Percentiles rank a stretch among this genome's conserved stretches.
phyloP scores from a whole-genome alignment of 2,797 vertebrate genomes.

The Liasis olivaceus region DNA sequence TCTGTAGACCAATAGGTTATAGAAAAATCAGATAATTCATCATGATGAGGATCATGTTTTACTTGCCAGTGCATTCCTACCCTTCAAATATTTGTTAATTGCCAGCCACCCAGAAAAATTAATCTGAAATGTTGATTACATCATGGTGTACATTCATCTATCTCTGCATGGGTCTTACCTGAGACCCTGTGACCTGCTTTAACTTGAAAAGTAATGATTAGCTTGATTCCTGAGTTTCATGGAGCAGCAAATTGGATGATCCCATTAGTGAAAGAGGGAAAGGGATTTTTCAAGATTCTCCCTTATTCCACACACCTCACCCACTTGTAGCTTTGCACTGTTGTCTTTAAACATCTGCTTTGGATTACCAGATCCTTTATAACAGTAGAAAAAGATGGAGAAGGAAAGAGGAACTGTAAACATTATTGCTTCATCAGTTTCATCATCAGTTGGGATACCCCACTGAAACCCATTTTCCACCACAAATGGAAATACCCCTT shows the following conservation, averaged over 20 bases:
- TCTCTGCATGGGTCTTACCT: not conserved
- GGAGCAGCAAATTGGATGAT: not conserved
- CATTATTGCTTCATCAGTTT: not conserved
- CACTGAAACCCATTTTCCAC: not conserved
- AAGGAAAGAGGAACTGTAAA: not conserved
- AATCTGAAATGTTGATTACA: not conserved
- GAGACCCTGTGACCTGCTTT: not conserved
- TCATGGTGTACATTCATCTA: not conserved
- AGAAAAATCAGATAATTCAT: not conserved
- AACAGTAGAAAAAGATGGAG: not conserved
- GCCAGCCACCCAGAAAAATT: not conserved
- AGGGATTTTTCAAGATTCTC: not conserved
- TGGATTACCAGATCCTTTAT: not conserved
- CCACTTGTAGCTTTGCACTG: not conserved
- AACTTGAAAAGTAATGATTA: not conserved
- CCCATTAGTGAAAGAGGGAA: not conserved
- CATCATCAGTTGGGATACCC: not conserved
- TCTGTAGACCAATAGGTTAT: not conserved
- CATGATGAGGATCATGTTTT: not conserved
- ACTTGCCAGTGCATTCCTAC: not conserved
- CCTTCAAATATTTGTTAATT: not conserved
- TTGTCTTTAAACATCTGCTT: not conserved
- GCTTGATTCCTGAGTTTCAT: not conserved
- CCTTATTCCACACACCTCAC: not conserved
- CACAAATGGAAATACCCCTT: not conserved